phyloP scores from a whole-genome alignment of 2,113 vertebrate species.

The Nibea albiflora region DNA sequence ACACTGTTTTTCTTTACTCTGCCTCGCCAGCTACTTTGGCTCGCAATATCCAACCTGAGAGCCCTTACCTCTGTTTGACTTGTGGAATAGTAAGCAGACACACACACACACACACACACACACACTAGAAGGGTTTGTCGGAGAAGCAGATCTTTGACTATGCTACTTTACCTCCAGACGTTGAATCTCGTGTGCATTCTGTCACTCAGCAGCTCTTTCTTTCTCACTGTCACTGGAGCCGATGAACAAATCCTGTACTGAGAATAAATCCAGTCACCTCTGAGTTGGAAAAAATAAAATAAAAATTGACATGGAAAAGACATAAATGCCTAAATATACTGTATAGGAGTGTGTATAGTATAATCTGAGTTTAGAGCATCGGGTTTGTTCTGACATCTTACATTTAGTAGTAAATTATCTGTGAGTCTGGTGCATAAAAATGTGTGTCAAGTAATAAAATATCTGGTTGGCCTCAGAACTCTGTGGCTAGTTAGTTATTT shows the following conservation, averaged over 20 bases:
- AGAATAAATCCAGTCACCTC: conserved; percentile 28
- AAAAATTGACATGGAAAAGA: not conserved
- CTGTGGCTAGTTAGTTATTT: too few species aligned
- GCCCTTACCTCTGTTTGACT: conserved; percentile 55
- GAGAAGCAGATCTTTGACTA: conserved; percentile 37
- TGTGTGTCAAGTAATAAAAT: not conserved
- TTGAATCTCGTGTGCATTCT: not conserved
- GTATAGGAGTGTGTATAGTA: not conserved
- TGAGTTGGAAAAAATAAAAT: not conserved
- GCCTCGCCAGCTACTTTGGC: conserved; percentile 14
- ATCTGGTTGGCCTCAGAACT: not conserved
- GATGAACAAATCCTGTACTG: not conserved
- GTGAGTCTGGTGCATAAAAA: too few species aligned
- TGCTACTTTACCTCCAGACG: conserved; percentile 38
- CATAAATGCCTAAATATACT: not conserved
- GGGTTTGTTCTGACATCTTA: not conserved
- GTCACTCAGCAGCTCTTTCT: conserved; percentile 15
- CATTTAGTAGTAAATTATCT: not conserved
- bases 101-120: not conserved
- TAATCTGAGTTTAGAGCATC: too few species aligned
- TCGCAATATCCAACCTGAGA: conserved; percentile 36
- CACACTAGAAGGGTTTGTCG: not conserved
- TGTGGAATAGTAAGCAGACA: not conserved
- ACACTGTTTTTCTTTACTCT: not conserved
- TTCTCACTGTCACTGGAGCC: conserved; percentile 8